phyloP scores from a whole-genome alignment of 1,140 invertebrate species.

The Mylabris phalerata region DNA sequence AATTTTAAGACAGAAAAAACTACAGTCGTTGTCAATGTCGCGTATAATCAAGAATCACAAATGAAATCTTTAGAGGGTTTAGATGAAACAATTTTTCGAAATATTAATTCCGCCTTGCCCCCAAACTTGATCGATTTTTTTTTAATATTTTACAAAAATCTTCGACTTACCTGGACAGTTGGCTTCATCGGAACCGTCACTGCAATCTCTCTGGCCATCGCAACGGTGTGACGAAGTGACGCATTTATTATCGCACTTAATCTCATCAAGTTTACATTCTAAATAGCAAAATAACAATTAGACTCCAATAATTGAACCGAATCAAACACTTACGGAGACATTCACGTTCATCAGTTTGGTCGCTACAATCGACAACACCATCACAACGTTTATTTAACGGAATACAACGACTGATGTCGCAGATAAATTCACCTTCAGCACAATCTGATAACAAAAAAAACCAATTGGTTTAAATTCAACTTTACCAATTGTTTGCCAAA shows the following conservation, averaged over 20 bases:
- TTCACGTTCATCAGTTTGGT: conserved; percentile 57
- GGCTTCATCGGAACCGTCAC: conserved; percentile 61
- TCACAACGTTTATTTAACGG: conserved; percentile 53
- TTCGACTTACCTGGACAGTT: conserved; percentile 47
- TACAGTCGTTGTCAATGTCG: too few relatives aligned
- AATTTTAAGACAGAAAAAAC: too few relatives aligned
- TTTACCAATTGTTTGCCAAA: background rate
- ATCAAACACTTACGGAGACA: conserved; percentile 37
- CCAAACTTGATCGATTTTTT: too few relatives aligned
- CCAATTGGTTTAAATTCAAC: conserved; percentile 14
- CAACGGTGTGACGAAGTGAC: conserved; percentile 55
- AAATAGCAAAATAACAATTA: conserved; percentile 27
- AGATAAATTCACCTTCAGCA: conserved; percentile 51
- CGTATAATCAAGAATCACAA: too few relatives aligned
- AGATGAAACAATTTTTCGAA: too few relatives aligned
- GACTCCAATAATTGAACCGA: background rate
- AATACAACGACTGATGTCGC: conserved; percentile 51
- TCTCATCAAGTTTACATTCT: conserved; percentile 50
- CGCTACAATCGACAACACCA: conserved; percentile 59
- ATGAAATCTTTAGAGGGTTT: too few relatives aligned
- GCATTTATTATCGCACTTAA: conserved; percentile 52
- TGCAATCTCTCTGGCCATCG: conserved; percentile 58
- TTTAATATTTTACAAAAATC: too few relatives aligned
- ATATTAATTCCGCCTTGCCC: too few relatives aligned
- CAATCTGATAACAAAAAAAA: conserved; percentile 44